Conservation (phyloP, 2,797 vertebrate genomes). For the Phrynocephalus forsythii region DNA sequence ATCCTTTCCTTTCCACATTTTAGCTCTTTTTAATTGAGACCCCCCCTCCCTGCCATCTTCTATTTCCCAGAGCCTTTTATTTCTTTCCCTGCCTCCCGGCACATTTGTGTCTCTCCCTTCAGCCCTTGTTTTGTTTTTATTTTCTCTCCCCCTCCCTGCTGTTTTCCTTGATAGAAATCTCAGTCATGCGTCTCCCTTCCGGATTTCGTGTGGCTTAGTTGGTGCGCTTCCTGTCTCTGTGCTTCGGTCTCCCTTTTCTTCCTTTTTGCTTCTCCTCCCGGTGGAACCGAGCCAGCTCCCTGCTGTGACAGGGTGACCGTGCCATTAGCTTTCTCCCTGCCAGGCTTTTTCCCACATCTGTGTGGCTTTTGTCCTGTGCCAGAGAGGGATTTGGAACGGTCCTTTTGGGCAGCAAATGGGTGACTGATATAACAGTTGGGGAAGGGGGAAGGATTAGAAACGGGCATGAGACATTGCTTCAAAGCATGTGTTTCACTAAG, state of each 20-base stretch:
- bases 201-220: constrained; percentile 78
- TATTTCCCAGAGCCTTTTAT: constrained; percentile 49
- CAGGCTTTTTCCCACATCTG: constrained; percentile 80
- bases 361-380: constrained; percentile 77
- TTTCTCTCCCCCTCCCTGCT: constrained; percentile 59
- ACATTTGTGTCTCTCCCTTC: constrained; percentile 66
- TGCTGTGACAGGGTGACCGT: constrained; percentile 78
- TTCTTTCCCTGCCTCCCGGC: constrained; percentile 62
- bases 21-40: constrained; percentile 73
- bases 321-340: constrained; percentile 70
- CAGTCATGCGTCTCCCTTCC: constrained; percentile 80
- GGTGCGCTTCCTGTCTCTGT: constrained; percentile 68
- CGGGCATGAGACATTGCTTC: constrained; percentile 67
- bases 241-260: constrained; percentile 71
- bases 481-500: constrained; percentile 58
- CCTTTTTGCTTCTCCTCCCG: constrained; percentile 72
- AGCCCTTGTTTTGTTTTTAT: constrained; percentile 70
- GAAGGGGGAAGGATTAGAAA: constrained; percentile 62
- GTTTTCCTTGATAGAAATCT: constrained; percentile 80
- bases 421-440: constrained; percentile 74
- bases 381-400: constrained; percentile 82
- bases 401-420: constrained; percentile 77
- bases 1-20: constrained; percentile 63
- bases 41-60: constrained; percentile 2
- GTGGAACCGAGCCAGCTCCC: constrained; percentile 72